Percentiles rank a stretch among this genome's conserved stretches.
phyloP scores from a whole-genome alignment of 2,113 vertebrate species.

The Ranitomeya variabilis region DNA sequence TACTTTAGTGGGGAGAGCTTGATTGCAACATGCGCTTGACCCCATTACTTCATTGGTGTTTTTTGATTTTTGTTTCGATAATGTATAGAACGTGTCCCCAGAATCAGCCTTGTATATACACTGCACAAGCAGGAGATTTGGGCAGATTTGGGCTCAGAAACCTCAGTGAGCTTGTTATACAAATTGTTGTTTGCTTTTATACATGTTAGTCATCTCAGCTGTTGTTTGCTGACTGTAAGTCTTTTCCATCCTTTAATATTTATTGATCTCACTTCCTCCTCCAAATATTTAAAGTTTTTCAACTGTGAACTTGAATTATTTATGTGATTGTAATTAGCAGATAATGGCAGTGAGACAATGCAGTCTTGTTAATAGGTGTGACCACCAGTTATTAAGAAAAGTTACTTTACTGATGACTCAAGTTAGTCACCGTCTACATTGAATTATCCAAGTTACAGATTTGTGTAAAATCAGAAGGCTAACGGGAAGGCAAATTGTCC shows the following conservation, averaged over 20 bases:
- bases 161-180: not conserved
- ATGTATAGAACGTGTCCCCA: too few relatives aligned
- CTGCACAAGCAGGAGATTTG: not conserved
- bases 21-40: too few relatives aligned
- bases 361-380: slow-evolving; percentile 4
- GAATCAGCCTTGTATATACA: not conserved
- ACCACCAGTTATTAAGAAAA: not conserved
- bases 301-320: not conserved
- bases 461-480: too few relatives aligned
- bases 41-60: too few relatives aligned
- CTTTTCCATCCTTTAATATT: not conserved
- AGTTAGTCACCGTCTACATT: too few relatives aligned
- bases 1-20: too few relatives aligned
- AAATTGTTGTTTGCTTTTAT: not conserved
- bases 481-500: too few relatives aligned
- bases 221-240: not conserved
- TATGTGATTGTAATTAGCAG: not conserved
- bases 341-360: not conserved
- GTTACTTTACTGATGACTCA: not conserved
- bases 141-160: not conserved
- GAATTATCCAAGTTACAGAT: too few relatives aligned
- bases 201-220: not conserved
- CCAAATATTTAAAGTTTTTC: slow-evolving; percentile 11
- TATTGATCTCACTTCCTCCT: not conserved
- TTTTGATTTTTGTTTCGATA: too few relatives aligned